Conservation (phyloP, 2,888 invertebrate species). For the Hypena proboscidalis region DNA sequence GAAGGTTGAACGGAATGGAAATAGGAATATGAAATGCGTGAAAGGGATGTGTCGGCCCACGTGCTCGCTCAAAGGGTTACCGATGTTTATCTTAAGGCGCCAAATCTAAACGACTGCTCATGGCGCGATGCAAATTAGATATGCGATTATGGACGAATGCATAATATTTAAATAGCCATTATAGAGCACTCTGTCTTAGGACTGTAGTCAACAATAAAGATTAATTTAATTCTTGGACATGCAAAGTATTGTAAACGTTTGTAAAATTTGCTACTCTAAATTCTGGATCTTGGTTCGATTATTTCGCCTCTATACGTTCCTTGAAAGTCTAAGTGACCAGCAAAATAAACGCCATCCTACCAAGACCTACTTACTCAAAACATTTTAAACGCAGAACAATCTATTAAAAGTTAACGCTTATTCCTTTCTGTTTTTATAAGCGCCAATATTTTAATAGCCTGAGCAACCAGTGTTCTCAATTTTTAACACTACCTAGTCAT, state of each 20-base stretch:
- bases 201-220: too few species aligned
- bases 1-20: slow-evolving; percentile 82
- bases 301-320: too few species aligned
- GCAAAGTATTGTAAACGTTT: too few species aligned
- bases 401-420: too few species aligned
- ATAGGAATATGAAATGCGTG: slow-evolving; percentile 83
- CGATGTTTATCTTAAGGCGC: slow-evolving; percentile 73
- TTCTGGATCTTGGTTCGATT: too few species aligned
- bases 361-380: too few species aligned
- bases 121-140: slow-evolving; percentile 52
- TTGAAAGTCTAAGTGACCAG: too few species aligned
- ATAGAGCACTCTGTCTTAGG: slow-evolving; percentile 30
- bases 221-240: slow-evolving; percentile 34
- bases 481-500: slow-evolving; percentile 14
- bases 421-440: too few species aligned
- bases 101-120: slow-evolving; percentile 73
- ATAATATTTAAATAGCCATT: slow-evolving; percentile 40
- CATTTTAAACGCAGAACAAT: too few species aligned
- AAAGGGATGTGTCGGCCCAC: slow-evolving; percentile 75
- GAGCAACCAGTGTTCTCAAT: not conserved
- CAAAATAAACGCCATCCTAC: too few species aligned
- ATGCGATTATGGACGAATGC: slow-evolving; percentile 39
- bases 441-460: too few species aligned
- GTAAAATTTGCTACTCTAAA: too few species aligned
- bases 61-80: slow-evolving; percentile 76